These are phyloP conservation scores for Zaprionus davidi DNA, from an alignment of 1,140 invertebrate genomes.

Conservation along the genomic window DNA sequence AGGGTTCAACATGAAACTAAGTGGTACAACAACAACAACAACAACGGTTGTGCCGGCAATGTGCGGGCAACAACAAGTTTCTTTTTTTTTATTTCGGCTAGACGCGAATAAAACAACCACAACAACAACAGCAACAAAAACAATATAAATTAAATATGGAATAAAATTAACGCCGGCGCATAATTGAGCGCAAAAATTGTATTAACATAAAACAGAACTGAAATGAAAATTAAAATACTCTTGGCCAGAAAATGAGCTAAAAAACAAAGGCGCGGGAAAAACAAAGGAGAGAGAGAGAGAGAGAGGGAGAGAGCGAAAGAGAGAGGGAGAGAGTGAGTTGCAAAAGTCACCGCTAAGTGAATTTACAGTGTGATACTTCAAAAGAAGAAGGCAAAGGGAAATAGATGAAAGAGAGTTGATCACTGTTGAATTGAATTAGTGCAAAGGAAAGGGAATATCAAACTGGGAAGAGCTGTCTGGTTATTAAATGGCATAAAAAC, in stretches of 20 bases:
- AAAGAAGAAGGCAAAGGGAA: too few species aligned
- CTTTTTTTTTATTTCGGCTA: slow-evolving; percentile 15
- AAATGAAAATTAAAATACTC: slow-evolving; percentile 39
- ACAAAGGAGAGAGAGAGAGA: neutral
- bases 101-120: neutral
- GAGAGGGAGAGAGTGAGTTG: neutral
- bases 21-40: slow-evolving; percentile 21
- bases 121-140: neutral
- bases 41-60: neutral
- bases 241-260: slow-evolving; percentile 33
- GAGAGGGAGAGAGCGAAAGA: too few species aligned
- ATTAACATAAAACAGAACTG: slow-evolving; percentile 32
- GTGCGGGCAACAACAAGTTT: slow-evolving; percentile 8
- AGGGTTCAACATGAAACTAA: slow-evolving; percentile 39
- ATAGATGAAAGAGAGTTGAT: too few species aligned
- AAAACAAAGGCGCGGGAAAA: neutral
- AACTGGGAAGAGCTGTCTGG: too few species aligned
- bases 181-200: slow-evolving; percentile 74
- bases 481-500: too few species aligned
- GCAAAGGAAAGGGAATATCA: too few species aligned
- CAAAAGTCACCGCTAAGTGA: slow-evolving; percentile 6
- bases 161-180: slow-evolving; percentile 61
- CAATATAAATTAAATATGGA: slow-evolving; percentile 27
- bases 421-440: too few species aligned
- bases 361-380: too few species aligned